Evolutionary conservation across 2,113 vertebrate species (phyloP).

Genomic region (Solea senegalensis): DNA sequence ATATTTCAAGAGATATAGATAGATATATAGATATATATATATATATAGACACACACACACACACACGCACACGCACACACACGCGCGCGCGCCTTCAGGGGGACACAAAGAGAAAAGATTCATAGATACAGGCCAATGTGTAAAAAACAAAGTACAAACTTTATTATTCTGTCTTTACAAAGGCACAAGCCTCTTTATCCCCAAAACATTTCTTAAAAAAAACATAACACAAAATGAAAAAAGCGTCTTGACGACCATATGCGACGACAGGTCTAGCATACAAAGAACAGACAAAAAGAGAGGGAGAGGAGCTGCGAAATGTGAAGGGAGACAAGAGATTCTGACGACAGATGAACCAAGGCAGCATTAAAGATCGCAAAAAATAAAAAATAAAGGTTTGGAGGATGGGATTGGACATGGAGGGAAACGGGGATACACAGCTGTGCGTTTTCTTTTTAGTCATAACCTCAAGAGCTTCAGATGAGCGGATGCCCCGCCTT

Average conservation of each 20-base stretch:
- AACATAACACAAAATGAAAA: conserved; percentile 75
- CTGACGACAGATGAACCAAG: conserved; percentile 38
- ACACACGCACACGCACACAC: too few relatives aligned
- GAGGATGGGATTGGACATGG: conserved; percentile 63
- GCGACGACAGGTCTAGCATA: conserved; percentile 78
- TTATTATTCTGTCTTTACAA: conserved; percentile 99
- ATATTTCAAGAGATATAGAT: background rate
- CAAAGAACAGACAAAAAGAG: conserved; percentile 34
- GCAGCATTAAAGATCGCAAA: conserved; percentile 40
- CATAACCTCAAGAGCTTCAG: conserved; percentile 75
- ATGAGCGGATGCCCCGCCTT: conserved; percentile 61
- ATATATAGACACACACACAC: too few relatives aligned
- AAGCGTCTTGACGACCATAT: conserved; percentile 93
- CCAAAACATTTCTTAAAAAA: conserved; percentile 86
- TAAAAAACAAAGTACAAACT: conserved; percentile 96
- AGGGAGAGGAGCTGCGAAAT: conserved; percentile 41
- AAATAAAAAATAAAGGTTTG: conserved; percentile 4
- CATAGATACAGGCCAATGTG: conserved; percentile 38
- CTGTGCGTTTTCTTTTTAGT: conserved; percentile 73
- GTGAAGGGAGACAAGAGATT: conserved; percentile 37
- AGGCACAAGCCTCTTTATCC: conserved; percentile 94
- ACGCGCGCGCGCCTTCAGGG: too few relatives aligned
- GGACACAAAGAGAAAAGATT: conserved; percentile 4
- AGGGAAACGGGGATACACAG: conserved; percentile 71
- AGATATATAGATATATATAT: too few relatives aligned